These are phyloP conservation scores for Chaetorhynchus papuensis DNA, from an alignment of 2,113 vertebrate genomes.

Conservation along the genomic window DNA sequence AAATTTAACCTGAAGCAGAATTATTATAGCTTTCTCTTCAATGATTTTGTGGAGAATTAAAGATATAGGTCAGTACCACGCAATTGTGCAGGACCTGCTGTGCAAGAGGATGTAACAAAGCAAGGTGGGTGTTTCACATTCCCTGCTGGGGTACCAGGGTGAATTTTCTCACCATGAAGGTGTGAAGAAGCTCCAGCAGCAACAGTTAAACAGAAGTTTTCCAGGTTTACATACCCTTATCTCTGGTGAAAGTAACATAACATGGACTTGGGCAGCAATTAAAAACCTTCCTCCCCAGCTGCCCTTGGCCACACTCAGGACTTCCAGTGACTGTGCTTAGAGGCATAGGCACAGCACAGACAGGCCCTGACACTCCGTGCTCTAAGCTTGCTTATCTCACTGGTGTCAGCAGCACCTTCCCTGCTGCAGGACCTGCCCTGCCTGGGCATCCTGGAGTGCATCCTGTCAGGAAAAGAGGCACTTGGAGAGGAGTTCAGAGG, in stretches of 20 bases:
- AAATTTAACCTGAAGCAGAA: background rate
- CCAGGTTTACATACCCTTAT: background rate
- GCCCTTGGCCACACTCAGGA: background rate
- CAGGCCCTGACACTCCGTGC: rapidly evolving
- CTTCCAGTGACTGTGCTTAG: background rate
- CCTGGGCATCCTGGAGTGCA: background rate
- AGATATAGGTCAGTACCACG: background rate
- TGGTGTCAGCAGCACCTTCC: background rate
- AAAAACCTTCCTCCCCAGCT: background rate
- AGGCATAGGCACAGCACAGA: background rate
- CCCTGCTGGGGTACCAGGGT: background rate
- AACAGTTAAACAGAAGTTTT: background rate
- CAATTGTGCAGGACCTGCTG: background rate
- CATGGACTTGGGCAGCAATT: background rate
- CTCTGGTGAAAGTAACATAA: background rate
- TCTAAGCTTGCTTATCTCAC: background rate
- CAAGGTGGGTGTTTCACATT: background rate
- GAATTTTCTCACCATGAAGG: background rate
- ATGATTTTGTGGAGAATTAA: background rate
- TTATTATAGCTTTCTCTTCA: background rate
- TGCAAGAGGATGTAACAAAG: background rate
- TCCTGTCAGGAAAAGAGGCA: background rate
- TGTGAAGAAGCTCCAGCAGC: background rate
- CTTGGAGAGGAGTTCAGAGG: background rate
- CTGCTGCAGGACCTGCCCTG: background rate